Conservation (phyloP, 2,888 invertebrate species). For the Agrochola macilenta region DNA sequence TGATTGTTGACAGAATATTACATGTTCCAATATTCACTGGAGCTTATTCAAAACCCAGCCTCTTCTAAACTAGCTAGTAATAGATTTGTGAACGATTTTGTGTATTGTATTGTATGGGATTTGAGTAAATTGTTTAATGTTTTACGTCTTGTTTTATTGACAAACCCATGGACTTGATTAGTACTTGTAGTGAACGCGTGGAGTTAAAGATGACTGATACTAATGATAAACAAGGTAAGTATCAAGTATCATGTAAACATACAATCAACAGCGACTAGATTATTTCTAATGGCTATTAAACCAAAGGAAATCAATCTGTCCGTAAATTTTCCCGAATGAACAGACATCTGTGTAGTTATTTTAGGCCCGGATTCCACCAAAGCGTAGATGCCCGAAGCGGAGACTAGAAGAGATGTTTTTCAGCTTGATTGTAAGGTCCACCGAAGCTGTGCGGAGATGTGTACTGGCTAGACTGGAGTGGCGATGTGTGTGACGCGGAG, state of each 20-base stretch:
- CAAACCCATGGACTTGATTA: not conserved
- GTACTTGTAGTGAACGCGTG: not conserved
- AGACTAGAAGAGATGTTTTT: no score
- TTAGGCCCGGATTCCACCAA: no score
- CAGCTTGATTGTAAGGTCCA: no score
- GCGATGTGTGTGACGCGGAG: no score
- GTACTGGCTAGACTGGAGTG: no score
- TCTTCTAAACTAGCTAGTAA: conserved; percentile 66
- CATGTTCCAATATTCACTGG: conserved; percentile 82
- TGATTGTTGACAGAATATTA: conserved; percentile 80
- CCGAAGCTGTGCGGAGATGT: no score
- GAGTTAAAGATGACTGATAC: not conserved
- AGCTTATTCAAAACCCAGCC: conserved; percentile 83
- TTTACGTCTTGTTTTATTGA: conserved; percentile 29
- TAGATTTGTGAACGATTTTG: not conserved
- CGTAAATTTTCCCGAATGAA: not conserved
- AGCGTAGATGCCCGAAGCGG: no score
- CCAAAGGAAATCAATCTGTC: not conserved
- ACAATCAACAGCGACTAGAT: not conserved
- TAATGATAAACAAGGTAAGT: not conserved
- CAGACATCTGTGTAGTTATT: not conserved
- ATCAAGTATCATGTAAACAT: conserved; percentile 6
- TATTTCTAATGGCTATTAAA: not conserved
- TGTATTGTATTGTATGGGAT: not conserved
- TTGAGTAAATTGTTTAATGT: conserved; percentile 24